A percentile compares a stretch with the other conserved stretches of the same genome.
Evolutionary conservation across 2,888 invertebrate species (phyloP).

Genomic region (Bombylius major): DNA sequence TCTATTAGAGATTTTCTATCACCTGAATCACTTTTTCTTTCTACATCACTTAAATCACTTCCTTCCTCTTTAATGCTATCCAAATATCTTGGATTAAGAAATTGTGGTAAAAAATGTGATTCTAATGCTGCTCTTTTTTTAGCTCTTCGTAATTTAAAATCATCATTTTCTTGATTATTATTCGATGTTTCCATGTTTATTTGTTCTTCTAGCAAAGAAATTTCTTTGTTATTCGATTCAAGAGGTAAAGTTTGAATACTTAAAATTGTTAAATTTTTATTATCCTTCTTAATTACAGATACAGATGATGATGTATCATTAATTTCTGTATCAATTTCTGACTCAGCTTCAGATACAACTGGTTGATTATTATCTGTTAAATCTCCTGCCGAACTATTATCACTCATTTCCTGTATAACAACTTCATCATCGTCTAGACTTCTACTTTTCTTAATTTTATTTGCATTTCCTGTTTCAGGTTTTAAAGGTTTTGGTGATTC

Average conservation of each 20-base stretch:
- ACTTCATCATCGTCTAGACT: slow-evolving; percentile 14
- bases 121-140: slow-evolving; percentile 44
- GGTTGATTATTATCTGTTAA: slow-evolving; percentile 40
- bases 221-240: slow-evolving; percentile 4
- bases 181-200: not conserved
- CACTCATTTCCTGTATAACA: slow-evolving; percentile 32
- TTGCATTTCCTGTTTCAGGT: slow-evolving; percentile 1
- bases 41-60: slow-evolving; percentile 50
- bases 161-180: slow-evolving; percentile 15
- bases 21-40: slow-evolving; percentile 34
- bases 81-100: slow-evolving; percentile 51
- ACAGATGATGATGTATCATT: slow-evolving; percentile 14
- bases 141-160: slow-evolving; percentile 36
- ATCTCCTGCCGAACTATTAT: slow-evolving; percentile 29
- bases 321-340: slow-evolving; percentile 43
- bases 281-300: not conserved
- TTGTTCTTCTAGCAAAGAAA: not conserved
- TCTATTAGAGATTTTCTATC: slow-evolving; percentile 3
- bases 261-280: slow-evolving; percentile 1
- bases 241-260: slow-evolving; percentile 16
- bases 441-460: slow-evolving; percentile 11
- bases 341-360: slow-evolving; percentile 49
- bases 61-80: slow-evolving; percentile 70
- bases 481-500: slow-evolving; percentile 15
- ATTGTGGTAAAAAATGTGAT: slow-evolving; percentile 44